phyloP scores from a whole-genome alignment of 2,888 invertebrate species.

The Ditula angustiorana region DNA sequence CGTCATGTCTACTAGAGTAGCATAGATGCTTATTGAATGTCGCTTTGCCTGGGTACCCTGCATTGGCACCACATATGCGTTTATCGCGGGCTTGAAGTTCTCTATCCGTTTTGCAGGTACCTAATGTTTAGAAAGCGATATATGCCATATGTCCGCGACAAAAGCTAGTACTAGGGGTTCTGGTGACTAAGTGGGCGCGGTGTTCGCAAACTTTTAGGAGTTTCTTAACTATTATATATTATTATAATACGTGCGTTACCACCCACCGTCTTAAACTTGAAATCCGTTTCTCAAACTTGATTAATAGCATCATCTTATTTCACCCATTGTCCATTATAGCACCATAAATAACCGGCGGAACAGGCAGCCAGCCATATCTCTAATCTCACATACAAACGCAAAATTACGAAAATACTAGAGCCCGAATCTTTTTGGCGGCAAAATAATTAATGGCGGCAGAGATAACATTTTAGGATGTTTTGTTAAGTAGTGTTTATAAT shows the following conservation, averaged over 20 bases:
- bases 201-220: not conserved
- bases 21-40: no score
- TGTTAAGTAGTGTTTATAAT: slow-evolving; percentile 41
- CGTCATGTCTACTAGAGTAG: no score
- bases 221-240: no score
- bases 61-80: no score
- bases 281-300: not conserved
- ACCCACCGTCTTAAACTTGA: not conserved
- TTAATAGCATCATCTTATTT: slow-evolving; percentile 8
- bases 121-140: no score
- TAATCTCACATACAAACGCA: slow-evolving; percentile 17
- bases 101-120: no score
- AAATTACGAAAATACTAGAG: slow-evolving; percentile 25
- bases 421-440: slow-evolving; percentile 10
- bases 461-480: slow-evolving; percentile 34
- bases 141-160: no score
- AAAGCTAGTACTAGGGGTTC: no score
- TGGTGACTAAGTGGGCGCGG: no score
- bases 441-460: slow-evolving; percentile 28
- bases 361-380: slow-evolving; percentile 4
- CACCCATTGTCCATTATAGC: slow-evolving; percentile 26
- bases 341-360: slow-evolving; percentile 19
- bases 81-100: no score
- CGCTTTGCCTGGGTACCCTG: no score
- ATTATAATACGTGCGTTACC: no score